These are phyloP conservation scores for Platerodrilus igneus DNA, from an alignment of 2,888 invertebrate genomes.

Conservation along the genomic window DNA sequence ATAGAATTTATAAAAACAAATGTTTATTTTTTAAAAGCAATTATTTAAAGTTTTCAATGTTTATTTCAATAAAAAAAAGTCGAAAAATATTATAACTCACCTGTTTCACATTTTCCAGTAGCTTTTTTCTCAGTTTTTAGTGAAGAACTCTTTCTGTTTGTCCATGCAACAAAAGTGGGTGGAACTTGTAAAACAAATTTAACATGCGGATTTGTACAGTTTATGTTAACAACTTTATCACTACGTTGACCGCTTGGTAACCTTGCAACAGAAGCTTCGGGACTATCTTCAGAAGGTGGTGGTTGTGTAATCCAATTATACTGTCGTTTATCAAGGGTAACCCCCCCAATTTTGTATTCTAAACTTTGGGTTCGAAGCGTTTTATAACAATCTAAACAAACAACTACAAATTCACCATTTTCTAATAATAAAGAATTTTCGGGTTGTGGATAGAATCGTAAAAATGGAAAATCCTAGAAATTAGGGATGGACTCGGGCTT, in stretches of 20 bases:
- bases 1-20: too few species aligned
- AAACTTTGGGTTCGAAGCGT: slow-evolving; percentile 84
- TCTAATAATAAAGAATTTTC: slow-evolving; percentile 75
- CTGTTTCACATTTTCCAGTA: slow-evolving; percentile 41
- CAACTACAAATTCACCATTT: slow-evolving; percentile 86
- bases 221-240: slow-evolving; percentile 62
- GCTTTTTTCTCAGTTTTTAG: slow-evolving; percentile 54
- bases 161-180: slow-evolving; percentile 53
- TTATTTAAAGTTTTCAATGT: slow-evolving; percentile 1
- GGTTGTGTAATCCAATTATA: slow-evolving; percentile 94
- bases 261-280: slow-evolving; percentile 76
- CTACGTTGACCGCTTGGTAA: slow-evolving; percentile 81
- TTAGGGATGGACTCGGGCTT: too few species aligned
- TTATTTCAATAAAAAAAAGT: slow-evolving; percentile 3
- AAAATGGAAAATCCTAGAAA: slow-evolving; percentile 79
- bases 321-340: slow-evolving; percentile 84
- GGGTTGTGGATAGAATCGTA: slow-evolving; percentile 76
- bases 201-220: not conserved
- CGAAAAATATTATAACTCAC: slow-evolving; percentile 39
- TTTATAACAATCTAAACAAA: slow-evolving; percentile 90
- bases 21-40: not conserved
- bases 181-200: slow-evolving; percentile 48
- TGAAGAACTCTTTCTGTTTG: slow-evolving; percentile 60
- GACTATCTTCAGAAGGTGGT: slow-evolving; percentile 86
- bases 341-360: slow-evolving; percentile 84